Conservation (phyloP, 1,140 invertebrate species). For the Bombus affinis region DNA sequence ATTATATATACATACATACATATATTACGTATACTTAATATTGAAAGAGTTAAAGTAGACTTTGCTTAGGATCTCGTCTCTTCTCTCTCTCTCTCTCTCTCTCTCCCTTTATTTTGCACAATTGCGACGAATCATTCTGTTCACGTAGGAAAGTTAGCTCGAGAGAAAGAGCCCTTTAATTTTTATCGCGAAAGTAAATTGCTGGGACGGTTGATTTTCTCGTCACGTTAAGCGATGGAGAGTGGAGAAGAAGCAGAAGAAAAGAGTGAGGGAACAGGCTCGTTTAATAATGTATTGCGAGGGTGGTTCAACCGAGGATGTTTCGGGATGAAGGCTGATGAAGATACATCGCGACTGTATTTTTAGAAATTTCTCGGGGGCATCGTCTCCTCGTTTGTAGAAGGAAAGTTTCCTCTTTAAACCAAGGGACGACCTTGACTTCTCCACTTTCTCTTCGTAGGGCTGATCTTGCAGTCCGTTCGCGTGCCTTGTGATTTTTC, state of each 20-base stretch:
- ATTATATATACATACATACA: too few species aligned
- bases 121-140: neutral
- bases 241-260: neutral
- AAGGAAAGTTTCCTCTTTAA: conserved; percentile 4
- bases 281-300: conserved; percentile 20
- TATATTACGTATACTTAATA: neutral
- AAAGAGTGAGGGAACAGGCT: neutral
- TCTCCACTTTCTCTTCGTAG: neutral
- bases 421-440: conserved; percentile 33
- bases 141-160: neutral
- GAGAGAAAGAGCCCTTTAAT: conserved; percentile 17
- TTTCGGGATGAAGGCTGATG: conserved; percentile 28
- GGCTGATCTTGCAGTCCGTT: neutral
- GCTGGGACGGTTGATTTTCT: conserved; percentile 10
- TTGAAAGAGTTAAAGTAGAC: neutral
- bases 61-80: neutral
- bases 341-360: conserved; percentile 29
- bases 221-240: conserved; percentile 10
- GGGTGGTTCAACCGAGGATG: conserved; percentile 18
- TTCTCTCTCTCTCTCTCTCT: too few species aligned
- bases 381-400: conserved; percentile 9
- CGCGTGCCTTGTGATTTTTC: neutral
- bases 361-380: conserved; percentile 14
- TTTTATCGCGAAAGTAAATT: conserved; percentile 17
- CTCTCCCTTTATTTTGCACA: neutral